These are phyloP conservation scores for Albula goreensis DNA, from an alignment of 2,113 vertebrate genomes.

Conservation along the genomic window DNA sequence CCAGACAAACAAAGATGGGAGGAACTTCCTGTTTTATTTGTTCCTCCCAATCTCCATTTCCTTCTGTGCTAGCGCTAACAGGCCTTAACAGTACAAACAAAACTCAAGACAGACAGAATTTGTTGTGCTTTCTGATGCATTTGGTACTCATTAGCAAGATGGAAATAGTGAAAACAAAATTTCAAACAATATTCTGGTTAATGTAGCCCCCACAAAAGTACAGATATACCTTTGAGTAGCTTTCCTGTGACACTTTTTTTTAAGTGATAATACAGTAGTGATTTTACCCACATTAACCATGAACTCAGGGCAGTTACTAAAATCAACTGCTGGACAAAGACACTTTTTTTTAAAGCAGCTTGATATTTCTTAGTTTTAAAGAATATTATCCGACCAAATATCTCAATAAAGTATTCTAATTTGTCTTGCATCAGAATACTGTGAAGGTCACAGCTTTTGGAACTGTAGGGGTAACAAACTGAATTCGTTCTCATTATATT, in stretches of 20 bases:
- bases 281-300: conserved; percentile 68
- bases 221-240: conserved; percentile 70
- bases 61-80: not conserved
- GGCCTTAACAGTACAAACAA: not conserved
- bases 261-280: conserved; percentile 53
- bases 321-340: conserved; percentile 79
- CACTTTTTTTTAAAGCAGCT: conserved; percentile 61
- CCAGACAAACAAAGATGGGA: not conserved
- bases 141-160: not conserved
- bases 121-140: not conserved
- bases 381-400: conserved; percentile 66
- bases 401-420: conserved; percentile 64
- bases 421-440: conserved; percentile 53
- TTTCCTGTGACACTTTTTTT: conserved; percentile 67
- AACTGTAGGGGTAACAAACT: not conserved
- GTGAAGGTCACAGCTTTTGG: conserved; percentile 49
- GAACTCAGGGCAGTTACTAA: conserved; percentile 81
- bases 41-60: not conserved
- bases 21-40: not conserved
- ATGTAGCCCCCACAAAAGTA: conserved; percentile 53
- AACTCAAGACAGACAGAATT: not conserved
- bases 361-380: conserved; percentile 70
- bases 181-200: not conserved
- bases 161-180: not conserved
- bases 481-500: not conserved